These are phyloP conservation scores for Papilio polytes DNA, from an alignment of 1,140 invertebrate species.

Conservation along the genomic window DNA sequence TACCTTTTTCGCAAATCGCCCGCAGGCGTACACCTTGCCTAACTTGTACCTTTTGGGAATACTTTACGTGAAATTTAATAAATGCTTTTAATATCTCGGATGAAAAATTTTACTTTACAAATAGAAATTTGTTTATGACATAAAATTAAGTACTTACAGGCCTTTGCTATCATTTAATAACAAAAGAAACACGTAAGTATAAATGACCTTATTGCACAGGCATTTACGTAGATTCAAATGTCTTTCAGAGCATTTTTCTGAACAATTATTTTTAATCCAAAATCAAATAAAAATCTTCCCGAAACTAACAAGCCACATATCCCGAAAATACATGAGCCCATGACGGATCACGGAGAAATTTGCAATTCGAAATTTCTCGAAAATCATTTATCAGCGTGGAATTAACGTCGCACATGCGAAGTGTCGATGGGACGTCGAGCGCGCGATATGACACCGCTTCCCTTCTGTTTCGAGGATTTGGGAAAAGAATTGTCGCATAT, in stretches of 20 bases:
- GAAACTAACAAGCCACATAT: constrained; percentile 32
- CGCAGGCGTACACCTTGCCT: constrained; percentile 51
- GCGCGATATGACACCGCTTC: constrained; percentile 74
- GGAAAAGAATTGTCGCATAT: constrained; percentile 82
- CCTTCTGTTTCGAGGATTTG: constrained; percentile 77
- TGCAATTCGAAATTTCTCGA: constrained; percentile 63
- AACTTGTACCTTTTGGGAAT: constrained; percentile 42
- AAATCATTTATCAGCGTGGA: constrained; percentile 77
- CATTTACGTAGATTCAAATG: neutral
- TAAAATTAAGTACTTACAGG: no score
- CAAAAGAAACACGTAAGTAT: no score
- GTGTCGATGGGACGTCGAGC: constrained; percentile 64
- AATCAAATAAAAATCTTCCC: neutral
- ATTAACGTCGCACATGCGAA: constrained; percentile 73
- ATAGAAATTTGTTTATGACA: no score
- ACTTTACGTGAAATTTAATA: constrained; percentile 31
- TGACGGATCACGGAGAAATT: constrained; percentile 56
- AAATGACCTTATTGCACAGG: no score
- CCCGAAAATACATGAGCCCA: constrained; percentile 46
- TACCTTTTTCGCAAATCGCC: constrained; percentile 67
- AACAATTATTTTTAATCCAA: neutral
- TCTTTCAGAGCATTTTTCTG: neutral
- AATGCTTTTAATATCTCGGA: neutral
- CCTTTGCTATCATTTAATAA: no score
- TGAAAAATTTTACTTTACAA: no score